A percentile compares a stretch with the other conserved stretches of the same genome.
phyloP scores from a whole-genome alignment of 2,797 vertebrate species.

The Peromyscus nudipes region DNA sequence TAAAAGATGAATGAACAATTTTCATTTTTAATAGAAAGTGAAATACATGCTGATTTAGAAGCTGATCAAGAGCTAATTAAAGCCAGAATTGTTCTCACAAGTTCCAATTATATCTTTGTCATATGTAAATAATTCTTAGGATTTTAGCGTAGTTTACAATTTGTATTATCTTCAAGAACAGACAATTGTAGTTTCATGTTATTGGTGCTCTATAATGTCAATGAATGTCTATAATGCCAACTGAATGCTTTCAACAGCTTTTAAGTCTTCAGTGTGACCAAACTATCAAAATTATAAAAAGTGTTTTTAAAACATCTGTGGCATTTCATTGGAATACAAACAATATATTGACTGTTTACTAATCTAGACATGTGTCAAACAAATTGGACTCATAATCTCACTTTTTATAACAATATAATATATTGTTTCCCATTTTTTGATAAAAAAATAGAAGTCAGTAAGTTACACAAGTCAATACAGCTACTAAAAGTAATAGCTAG shows the following conservation, averaged over 20 bases:
- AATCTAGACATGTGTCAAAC: background rate
- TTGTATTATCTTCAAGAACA: constrained; percentile 32
- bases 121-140: background rate
- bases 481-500: background rate
- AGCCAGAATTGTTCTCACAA: constrained; percentile 44
- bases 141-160: background rate
- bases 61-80: constrained; percentile 72
- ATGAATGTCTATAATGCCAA: background rate
- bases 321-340: background rate
- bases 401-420: background rate
- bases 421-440: background rate
- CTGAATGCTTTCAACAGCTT: background rate
- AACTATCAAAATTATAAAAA: constrained; percentile 35
- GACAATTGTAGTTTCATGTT: background rate
- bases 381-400: background rate
- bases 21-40: constrained; percentile 77
- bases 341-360: background rate
- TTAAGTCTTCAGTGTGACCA: background rate
- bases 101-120: constrained; percentile 65
- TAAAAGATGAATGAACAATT: constrained; percentile 75
- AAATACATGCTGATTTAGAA: constrained; percentile 70
- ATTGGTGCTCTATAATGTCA: background rate
- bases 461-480: background rate
- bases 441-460: background rate
- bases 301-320: background rate